Evolutionary conservation across 2,888 invertebrate species (phyloP).

Genomic region (Neocrepidodera transversa): DNA sequence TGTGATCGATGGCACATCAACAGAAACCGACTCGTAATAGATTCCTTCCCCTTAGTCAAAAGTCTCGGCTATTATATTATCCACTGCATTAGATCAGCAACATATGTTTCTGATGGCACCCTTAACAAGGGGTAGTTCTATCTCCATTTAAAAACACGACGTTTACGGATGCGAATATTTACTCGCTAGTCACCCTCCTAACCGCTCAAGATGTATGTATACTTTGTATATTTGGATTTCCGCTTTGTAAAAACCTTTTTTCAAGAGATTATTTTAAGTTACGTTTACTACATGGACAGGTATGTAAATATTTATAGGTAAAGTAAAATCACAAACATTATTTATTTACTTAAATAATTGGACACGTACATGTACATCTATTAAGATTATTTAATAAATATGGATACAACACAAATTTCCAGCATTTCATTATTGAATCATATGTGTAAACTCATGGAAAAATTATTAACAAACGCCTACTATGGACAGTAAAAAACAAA

Average conservation of each 20-base stretch:
- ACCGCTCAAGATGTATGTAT: constrained; percentile 41
- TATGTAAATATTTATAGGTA: too few relatives aligned
- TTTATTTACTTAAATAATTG: too few relatives aligned
- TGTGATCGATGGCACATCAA: constrained; percentile 47
- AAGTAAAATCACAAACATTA: too few relatives aligned
- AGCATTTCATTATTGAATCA: too few relatives aligned
- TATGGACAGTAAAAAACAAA: too few relatives aligned
- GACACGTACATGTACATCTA: too few relatives aligned
- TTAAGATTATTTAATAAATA: too few relatives aligned
- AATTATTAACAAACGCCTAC: too few relatives aligned
- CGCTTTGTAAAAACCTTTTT: constrained; percentile 7
- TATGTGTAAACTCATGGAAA: too few relatives aligned
- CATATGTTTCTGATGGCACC: constrained; percentile 60
- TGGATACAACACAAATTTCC: too few relatives aligned
- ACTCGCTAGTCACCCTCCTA: constrained; percentile 33
- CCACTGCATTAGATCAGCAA: constrained; percentile 59
- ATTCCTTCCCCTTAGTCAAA: constrained; percentile 47
- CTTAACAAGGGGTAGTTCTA: constrained; percentile 55
- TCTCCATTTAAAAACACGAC: constrained; percentile 45
- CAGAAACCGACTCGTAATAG: constrained; percentile 43
- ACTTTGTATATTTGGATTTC: constrained; percentile 40
- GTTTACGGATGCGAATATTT: constrained; percentile 39
- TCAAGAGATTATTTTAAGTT: too few relatives aligned
- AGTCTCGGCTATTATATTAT: constrained; percentile 53
- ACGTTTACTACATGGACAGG: too few relatives aligned